These are phyloP conservation scores for Pachypeltis micranthus DNA, from an alignment of 1,140 invertebrate species.

Conservation along the genomic window DNA sequence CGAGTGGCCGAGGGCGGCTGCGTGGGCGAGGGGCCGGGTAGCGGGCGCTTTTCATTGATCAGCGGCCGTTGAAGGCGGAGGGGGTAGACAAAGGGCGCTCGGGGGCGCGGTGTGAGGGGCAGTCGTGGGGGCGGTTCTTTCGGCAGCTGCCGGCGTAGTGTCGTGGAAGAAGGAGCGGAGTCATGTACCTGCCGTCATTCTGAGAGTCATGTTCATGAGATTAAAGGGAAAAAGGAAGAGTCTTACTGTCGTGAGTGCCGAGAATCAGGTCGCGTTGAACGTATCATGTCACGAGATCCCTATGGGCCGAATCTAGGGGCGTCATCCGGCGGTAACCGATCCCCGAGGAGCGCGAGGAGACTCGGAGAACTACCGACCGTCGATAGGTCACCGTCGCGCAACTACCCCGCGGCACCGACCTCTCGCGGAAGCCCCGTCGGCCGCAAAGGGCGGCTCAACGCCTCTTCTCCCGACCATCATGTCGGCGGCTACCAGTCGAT, in stretches of 20 bases:
- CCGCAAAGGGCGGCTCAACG: slow-evolving; percentile 37
- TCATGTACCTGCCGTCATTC: neutral
- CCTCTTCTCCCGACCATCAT: slow-evolving; percentile 44
- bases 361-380: slow-evolving; percentile 63
- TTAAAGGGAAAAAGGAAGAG: slow-evolving; percentile 6
- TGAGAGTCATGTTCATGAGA: neutral
- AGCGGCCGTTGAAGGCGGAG: slow-evolving; percentile 3
- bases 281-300: slow-evolving; percentile 54
- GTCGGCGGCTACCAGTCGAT: slow-evolving; percentile 33
- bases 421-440: slow-evolving; percentile 44
- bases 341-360: slow-evolving; percentile 47
- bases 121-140: neutral
- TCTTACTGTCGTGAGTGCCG: too few relatives aligned
- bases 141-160: slow-evolving; percentile 2
- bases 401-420: slow-evolving; percentile 45
- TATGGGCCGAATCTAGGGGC: slow-evolving; percentile 45
- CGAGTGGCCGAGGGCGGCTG: too few relatives aligned
- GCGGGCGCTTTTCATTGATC: slow-evolving; percentile 22
- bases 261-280: too few relatives aligned
- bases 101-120: slow-evolving; percentile 18
- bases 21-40: too few relatives aligned
- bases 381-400: slow-evolving; percentile 66
- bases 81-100: slow-evolving; percentile 13
- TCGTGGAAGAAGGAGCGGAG: slow-evolving; percentile 8
- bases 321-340: slow-evolving; percentile 41